Percentiles rank a stretch among this genome's conserved stretches.
These are phyloP conservation scores for Drosophila koepferae DNA, from an alignment of 2,888 invertebrate species.

Conservation along the genomic window DNA sequence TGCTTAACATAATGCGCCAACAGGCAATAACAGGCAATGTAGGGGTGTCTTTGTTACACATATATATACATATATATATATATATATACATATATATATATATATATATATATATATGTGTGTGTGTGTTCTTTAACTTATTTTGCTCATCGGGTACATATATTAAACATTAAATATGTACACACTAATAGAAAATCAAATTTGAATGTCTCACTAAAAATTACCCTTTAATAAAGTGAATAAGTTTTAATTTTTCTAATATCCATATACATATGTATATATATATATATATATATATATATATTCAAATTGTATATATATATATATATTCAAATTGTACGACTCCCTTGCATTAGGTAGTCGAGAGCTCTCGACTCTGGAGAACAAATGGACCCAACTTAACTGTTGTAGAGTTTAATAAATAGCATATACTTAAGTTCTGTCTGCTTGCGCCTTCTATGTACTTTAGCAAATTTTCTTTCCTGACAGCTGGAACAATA, in stretches of 20 bases:
- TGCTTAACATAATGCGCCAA: constrained; percentile 72
- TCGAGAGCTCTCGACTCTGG: neutral
- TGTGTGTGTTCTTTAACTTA: too few species aligned
- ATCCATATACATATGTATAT: neutral
- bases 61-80: neutral
- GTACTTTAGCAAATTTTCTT: neutral
- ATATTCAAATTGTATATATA: too few species aligned
- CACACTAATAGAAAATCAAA: neutral
- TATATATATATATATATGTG: neutral
- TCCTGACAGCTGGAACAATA: neutral
- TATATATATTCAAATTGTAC: too few species aligned
- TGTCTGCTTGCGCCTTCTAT: neutral
- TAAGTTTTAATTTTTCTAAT: neutral
- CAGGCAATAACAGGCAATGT: neutral
- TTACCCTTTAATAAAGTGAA: neutral
- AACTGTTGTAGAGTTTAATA: neutral
- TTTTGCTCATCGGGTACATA: too few species aligned
- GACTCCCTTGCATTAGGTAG: neutral
- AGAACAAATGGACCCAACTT: neutral
- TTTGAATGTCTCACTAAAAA: neutral
- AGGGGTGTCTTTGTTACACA: constrained; percentile 44
- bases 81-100: neutral
- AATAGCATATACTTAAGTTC: neutral
- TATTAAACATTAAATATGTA: too few species aligned
- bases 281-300: too few species aligned